A percentile compares a stretch with the other conserved stretches of the same genome.
These are phyloP conservation scores for Zonitis immaculata DNA, from an alignment of 2,888 invertebrate genomes.

Conservation along the genomic window DNA sequence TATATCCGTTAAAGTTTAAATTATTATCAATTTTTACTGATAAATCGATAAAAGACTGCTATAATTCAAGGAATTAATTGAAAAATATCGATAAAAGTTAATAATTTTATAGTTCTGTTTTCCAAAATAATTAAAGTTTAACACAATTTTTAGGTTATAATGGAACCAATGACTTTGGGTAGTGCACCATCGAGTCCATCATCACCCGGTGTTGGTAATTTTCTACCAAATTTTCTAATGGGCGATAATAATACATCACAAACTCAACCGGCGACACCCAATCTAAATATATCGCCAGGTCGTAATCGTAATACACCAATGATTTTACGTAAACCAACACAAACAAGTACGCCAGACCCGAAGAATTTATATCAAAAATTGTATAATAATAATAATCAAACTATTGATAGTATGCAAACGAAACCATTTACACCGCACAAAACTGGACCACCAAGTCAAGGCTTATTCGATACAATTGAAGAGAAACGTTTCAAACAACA, in stretches of 20 bases:
- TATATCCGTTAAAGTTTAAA: too few species aligned
- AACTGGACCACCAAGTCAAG: slow-evolving; percentile 65
- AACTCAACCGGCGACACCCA: slow-evolving; percentile 49
- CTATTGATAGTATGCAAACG: slow-evolving; percentile 41
- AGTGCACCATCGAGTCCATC: slow-evolving; percentile 71
- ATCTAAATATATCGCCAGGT: slow-evolving; percentile 37
- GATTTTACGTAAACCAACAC: slow-evolving; percentile 27
- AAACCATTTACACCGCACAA: slow-evolving; percentile 50
- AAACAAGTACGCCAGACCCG: slow-evolving; percentile 29
- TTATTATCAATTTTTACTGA: too few species aligned
- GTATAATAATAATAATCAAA: slow-evolving; percentile 35
- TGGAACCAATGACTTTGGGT: slow-evolving; percentile 83
- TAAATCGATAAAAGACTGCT: too few species aligned
- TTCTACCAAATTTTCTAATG: slow-evolving; percentile 72
- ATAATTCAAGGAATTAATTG: too few species aligned
- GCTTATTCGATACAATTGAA: slow-evolving; percentile 61
- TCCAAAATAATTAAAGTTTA: too few species aligned
- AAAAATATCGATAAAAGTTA: too few species aligned
- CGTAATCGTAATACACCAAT: slow-evolving; percentile 36
- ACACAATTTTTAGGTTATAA: slow-evolving; percentile 35
- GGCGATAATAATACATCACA: slow-evolving; percentile 63
- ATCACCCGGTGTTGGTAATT: slow-evolving; percentile 61
- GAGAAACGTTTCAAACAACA: slow-evolving; percentile 28
- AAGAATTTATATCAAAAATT: slow-evolving; percentile 39
- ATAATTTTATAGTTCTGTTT: too few species aligned